phyloP scores from a whole-genome alignment of 1,140 invertebrate species.

The Lepeophtheirus salmonis region DNA sequence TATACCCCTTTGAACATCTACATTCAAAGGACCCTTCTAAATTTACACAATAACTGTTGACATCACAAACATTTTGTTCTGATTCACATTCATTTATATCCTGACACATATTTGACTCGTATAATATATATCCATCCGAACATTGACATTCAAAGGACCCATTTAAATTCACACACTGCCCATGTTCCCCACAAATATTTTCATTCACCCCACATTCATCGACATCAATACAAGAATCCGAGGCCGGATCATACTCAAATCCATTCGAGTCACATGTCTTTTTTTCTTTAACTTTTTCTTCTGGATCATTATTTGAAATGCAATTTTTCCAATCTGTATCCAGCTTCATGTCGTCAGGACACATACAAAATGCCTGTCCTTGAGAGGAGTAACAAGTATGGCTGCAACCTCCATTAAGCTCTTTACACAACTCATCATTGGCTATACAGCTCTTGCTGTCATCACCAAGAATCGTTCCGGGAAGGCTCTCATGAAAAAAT shows the following conservation, averaged over 20 bases:
- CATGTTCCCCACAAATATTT: constrained; percentile 22
- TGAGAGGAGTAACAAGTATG: constrained; percentile 37
- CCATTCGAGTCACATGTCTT: constrained; percentile 25
- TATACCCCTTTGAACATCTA: no score
- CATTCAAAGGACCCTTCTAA: constrained; percentile 26
- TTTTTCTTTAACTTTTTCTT: constrained; percentile 19
- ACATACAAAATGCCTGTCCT: constrained; percentile 35
- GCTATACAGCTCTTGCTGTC: constrained; percentile 36
- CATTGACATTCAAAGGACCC: constrained; percentile 62
- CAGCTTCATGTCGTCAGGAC: constrained; percentile 34
- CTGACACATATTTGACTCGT: constrained; percentile 25
- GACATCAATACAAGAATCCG: constrained; percentile 37
- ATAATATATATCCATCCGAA: constrained; percentile 36
- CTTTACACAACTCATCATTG: constrained; percentile 27
- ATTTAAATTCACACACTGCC: constrained; percentile 47
- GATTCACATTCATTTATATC: constrained; percentile 25
- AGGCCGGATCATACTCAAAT: constrained; percentile 32
- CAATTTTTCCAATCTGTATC: constrained; percentile 28
- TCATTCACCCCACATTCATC: constrained; percentile 25
- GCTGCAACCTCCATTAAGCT: constrained; percentile 29
- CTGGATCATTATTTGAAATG: constrained; percentile 21
- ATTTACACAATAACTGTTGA: constrained; percentile 25
- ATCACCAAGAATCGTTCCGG: constrained; percentile 24
- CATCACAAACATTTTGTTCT: constrained; percentile 24
- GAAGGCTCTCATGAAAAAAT: not conserved